phyloP scores from a whole-genome alignment of 2,797 vertebrate genomes.

The Neopelma chrysocephalum region DNA sequence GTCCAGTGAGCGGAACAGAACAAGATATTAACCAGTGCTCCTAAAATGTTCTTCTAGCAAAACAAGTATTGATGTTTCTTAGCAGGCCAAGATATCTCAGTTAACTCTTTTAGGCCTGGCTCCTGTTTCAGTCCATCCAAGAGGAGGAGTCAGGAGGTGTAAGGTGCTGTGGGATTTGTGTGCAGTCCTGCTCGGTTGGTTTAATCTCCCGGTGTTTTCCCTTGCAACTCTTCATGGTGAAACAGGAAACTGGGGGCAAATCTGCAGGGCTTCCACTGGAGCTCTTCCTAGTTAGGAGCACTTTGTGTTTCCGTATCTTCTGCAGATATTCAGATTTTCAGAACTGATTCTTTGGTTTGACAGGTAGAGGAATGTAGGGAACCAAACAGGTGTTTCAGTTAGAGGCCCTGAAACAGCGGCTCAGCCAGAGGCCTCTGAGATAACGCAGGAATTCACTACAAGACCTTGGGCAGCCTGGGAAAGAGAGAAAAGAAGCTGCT shows the following conservation, averaged over 20 bases:
- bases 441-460: no score
- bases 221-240: neutral
- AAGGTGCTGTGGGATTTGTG: neutral
- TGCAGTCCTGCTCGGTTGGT: neutral
- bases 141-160: neutral
- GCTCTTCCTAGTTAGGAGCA: neutral
- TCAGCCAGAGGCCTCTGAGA: no score
- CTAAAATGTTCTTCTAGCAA: no score
- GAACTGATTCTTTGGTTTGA: neutral
- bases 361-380: rapidly evolving
- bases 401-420: no score
- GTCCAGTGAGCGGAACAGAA: no score
- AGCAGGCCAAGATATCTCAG: no score
- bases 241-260: neutral
- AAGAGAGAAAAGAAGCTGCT: no score
- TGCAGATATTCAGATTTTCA: neutral
- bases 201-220: neutral
- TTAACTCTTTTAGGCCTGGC: no score
- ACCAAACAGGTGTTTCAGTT: no score
- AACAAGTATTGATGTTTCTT: no score
- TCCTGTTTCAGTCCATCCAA: neutral
- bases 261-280: neutral
- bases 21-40: no score
- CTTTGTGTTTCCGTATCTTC: neutral
- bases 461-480: no score